Percentiles rank a stretch among this genome's conserved stretches.
Evolutionary conservation across 2,888 invertebrate genomes (phyloP).

Genomic region (Lasius fuliginosus): DNA sequence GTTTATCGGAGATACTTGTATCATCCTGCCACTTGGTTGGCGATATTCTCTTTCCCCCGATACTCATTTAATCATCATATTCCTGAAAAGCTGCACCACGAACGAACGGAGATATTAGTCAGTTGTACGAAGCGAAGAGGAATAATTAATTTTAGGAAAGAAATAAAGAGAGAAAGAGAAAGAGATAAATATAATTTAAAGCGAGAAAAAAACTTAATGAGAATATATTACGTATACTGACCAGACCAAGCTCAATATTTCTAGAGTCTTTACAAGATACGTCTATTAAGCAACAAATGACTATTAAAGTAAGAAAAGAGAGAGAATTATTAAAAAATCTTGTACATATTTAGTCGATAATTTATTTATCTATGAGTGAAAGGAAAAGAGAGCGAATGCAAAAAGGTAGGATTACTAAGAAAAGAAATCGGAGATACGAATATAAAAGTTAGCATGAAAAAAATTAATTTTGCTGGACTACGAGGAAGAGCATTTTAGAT

Average conservation of each 20-base stretch:
- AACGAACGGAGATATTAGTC: slow-evolving; percentile 62
- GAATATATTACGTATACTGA: slow-evolving; percentile 84
- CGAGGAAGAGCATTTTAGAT: slow-evolving; percentile 69
- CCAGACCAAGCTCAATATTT: slow-evolving; percentile 86
- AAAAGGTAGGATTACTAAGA: slow-evolving; percentile 31
- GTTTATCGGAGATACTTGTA: neutral
- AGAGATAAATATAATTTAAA: slow-evolving; percentile 69
- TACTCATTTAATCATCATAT: slow-evolving; percentile 55
- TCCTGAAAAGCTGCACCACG: slow-evolving; percentile 68
- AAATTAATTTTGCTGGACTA: slow-evolving; percentile 62
- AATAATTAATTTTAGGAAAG: slow-evolving; percentile 60
- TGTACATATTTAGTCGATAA: slow-evolving; percentile 84
- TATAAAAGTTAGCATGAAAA: slow-evolving; percentile 47
- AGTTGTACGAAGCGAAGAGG: slow-evolving; percentile 45
- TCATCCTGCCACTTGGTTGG: neutral
- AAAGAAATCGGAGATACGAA: slow-evolving; percentile 39
- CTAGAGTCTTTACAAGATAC: slow-evolving; percentile 85
- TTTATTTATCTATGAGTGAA: slow-evolving; percentile 82
- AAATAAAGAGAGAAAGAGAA: slow-evolving; percentile 24
- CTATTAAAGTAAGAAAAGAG: slow-evolving; percentile 77
- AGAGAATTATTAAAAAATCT: slow-evolving; percentile 74
- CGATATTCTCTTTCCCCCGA: neutral
- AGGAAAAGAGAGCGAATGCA: slow-evolving; percentile 65
- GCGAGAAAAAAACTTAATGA: slow-evolving; percentile 65
- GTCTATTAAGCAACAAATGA: slow-evolving; percentile 82